Base-by-base conservation (phyloP, 2,888 invertebrate species). In the Tridacna gigas region DNA sequence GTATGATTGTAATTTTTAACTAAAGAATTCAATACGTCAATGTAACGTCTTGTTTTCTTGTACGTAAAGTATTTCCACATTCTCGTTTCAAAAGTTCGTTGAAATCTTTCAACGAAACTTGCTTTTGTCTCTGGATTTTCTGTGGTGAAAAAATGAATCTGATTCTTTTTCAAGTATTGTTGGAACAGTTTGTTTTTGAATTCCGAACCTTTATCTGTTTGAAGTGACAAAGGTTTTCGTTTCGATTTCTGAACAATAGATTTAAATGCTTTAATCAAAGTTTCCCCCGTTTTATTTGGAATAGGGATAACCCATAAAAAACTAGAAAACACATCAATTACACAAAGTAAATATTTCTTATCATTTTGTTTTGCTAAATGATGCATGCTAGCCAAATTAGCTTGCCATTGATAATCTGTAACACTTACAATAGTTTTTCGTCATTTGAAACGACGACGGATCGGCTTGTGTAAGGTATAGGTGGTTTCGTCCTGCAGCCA, bases 41-140 rank as follows among this genome's bases (percentile, higher is more conserved):
- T 65, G 26, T 65, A 22, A 22, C 66, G 66, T 65, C 25, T 22
- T 25, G 66, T 65, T 65, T 65, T 65, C 25, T 65, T n/a, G n/a
- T 56, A 56, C 56, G 66, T 12, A 25, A 65, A 65, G 25, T 65
- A 65, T 65, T 3, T 65, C 66, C 66, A 65, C 66, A 65, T 65
- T 65, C 66, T 37, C 37, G 37, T 37, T 37, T 37, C 7, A 4
- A 65, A 26, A n/a, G 66, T 65, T 65, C 66, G 20, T 65, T 12
- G 66, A 65, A 65, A 65, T 18, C 66, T 15, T 65, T 65, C 66
- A 65, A 65, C 66, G 22, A 25, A 4, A 9, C 56, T 37, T 7
- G 37, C 7, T 37, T 37, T 37, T 37, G 37, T 37, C 37, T 37
- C 37, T 37, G 37, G 37, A 37, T 37, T 37, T 37, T 37, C 37